Percentiles rank a stretch among this genome's conserved stretches.
Conservation (phyloP, 2,797 vertebrate genomes). For the Tapera naevia region DNA sequence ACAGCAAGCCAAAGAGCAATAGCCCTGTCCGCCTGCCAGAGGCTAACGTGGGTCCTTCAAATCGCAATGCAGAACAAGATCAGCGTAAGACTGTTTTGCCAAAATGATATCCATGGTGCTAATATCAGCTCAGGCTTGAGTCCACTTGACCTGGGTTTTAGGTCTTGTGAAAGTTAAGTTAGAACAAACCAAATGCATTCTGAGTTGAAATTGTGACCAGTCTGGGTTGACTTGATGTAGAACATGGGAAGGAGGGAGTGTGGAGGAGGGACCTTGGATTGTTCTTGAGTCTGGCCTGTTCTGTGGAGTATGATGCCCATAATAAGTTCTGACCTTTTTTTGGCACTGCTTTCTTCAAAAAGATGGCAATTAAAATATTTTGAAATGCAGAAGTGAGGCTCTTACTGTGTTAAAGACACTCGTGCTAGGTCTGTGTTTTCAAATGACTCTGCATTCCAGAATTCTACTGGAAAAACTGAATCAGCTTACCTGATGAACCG, state of each 20-base stretch:
- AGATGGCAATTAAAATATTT: background rate
- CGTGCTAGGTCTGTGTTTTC: background rate
- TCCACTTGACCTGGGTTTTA: background rate
- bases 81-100: conserved; percentile 75
- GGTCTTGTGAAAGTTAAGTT: background rate
- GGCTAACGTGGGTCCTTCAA: conserved; percentile 72
- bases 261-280: background rate
- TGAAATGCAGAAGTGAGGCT: background rate
- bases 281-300: background rate
- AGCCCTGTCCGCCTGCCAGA: conserved; percentile 88
- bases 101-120: background rate
- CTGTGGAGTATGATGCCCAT: background rate
- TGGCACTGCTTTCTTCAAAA: background rate
- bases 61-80: conserved; percentile 82
- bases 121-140: background rate
- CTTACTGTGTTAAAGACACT: background rate
- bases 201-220: background rate
- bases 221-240: background rate
- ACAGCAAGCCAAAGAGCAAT: conserved; percentile 87
- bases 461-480: background rate
- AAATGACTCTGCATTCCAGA: background rate
- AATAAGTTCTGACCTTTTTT: background rate
- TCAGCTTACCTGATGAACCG: background rate
- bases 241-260: accelerated
- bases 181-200: background rate